These are phyloP conservation scores for Phyllostomus discolor DNA, from an alignment of 2,113 vertebrate species.

Conservation along the genomic window DNA sequence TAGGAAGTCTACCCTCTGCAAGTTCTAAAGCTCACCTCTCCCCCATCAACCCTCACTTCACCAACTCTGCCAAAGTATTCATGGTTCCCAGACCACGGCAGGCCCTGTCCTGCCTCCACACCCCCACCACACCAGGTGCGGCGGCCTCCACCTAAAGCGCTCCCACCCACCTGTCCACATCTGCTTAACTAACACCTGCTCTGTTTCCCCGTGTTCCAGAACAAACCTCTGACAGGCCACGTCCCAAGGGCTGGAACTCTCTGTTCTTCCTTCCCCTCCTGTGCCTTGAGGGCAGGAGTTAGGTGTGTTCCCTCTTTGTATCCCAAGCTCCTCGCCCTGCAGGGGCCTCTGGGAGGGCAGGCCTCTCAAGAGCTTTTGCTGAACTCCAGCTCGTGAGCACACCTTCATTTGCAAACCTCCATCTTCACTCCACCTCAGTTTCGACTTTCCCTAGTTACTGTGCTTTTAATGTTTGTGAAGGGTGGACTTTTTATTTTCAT, in stretches of 20 bases:
- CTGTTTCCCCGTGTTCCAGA: rapidly evolving
- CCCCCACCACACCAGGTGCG: neutral
- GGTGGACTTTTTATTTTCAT: neutral
- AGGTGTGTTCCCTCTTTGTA: neutral
- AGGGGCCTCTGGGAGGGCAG: neutral
- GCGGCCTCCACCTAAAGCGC: neutral
- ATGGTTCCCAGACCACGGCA: neutral
- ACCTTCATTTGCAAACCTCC: neutral
- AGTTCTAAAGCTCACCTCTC: neutral
- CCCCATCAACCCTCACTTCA: neutral
- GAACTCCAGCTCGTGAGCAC: neutral
- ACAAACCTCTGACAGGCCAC: neutral
- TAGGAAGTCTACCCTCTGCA: neutral
- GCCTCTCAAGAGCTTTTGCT: neutral
- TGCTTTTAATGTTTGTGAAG: neutral
- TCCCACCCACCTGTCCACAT: neutral
- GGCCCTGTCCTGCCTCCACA: neutral
- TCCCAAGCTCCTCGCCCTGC: neutral
- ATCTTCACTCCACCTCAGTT: neutral
- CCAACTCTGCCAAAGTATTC: neutral
- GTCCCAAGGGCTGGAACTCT: rapidly evolving
- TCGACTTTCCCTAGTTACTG: neutral
- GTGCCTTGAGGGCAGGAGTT: neutral
- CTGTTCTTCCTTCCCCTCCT: neutral
- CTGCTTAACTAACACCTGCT: neutral